Conservation (phyloP, 2,888 invertebrate species). For the Caenorhabditis auriculariae region DNA sequence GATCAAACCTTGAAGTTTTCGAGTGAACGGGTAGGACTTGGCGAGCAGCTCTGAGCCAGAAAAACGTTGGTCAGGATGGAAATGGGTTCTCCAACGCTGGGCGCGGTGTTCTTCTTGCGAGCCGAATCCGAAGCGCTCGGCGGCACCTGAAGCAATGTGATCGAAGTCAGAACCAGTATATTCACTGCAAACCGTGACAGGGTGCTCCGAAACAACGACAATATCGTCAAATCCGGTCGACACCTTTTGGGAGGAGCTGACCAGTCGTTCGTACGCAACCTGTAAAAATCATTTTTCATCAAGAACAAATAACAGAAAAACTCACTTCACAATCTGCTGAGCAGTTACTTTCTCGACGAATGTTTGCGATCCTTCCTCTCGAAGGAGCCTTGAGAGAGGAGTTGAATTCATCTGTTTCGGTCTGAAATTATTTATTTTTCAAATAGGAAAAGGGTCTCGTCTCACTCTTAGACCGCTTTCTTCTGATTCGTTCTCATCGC, state of each 20-base stretch:
- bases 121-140: slow-evolving; percentile 7
- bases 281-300: slow-evolving; percentile 9
- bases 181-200: background rate
- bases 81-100: slow-evolving; percentile 51
- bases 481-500: too few relatives aligned
- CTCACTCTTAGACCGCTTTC: too few relatives aligned
- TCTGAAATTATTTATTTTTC: too few relatives aligned
- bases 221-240: slow-evolving; percentile 58
- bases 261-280: slow-evolving; percentile 53
- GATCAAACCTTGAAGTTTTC: slow-evolving; percentile 26
- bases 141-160: too few relatives aligned
- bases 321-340: slow-evolving; percentile 38
- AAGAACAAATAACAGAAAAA: background rate
- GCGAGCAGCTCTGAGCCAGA: slow-evolving; percentile 55
- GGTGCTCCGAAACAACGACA: slow-evolving; percentile 17
- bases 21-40: slow-evolving; percentile 52
- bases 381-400: slow-evolving; percentile 26
- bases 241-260: slow-evolving; percentile 53
- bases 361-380: slow-evolving; percentile 52
- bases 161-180: too few relatives aligned
- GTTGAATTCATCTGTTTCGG: too few relatives aligned
- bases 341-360: slow-evolving; percentile 58
- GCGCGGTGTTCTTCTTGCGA: background rate
- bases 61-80: slow-evolving; percentile 60
- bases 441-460: too few relatives aligned